Conservation (phyloP, 2,113 vertebrate genomes). For the Macrotis lagotis region DNA sequence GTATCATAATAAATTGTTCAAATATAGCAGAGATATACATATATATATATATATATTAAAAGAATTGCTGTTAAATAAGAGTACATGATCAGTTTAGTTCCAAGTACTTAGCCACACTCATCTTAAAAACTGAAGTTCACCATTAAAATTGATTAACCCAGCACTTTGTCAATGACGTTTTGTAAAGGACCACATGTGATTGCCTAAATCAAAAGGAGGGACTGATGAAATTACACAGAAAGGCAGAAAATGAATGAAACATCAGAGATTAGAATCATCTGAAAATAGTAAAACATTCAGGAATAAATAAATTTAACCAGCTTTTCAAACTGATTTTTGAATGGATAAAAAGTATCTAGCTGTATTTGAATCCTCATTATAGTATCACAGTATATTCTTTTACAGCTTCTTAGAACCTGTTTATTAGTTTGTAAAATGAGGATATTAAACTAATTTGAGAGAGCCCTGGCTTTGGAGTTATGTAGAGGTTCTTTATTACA, state of each 20-base stretch:
- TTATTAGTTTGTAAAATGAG: background rate
- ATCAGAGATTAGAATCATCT: background rate
- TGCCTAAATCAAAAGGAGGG: background rate
- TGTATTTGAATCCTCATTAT: background rate
- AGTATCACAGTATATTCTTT: background rate
- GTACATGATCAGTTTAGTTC: background rate
- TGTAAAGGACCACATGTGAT: background rate
- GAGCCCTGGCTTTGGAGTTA: background rate
- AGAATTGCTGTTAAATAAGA: background rate
- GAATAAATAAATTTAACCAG: background rate
- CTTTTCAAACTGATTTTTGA: background rate
- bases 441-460: background rate
- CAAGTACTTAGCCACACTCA: background rate
- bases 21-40: background rate
- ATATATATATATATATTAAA: too few species aligned
- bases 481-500: background rate
- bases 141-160: background rate
- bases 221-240: background rate
- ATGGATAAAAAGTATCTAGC: background rate
- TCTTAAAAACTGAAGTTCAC: background rate
- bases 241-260: background rate
- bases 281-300: background rate
- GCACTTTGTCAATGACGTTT: background rate
- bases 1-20: background rate
- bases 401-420: background rate